Conservation (phyloP, 1,140 invertebrate species). For the Globodera ellingtonae region DNA sequence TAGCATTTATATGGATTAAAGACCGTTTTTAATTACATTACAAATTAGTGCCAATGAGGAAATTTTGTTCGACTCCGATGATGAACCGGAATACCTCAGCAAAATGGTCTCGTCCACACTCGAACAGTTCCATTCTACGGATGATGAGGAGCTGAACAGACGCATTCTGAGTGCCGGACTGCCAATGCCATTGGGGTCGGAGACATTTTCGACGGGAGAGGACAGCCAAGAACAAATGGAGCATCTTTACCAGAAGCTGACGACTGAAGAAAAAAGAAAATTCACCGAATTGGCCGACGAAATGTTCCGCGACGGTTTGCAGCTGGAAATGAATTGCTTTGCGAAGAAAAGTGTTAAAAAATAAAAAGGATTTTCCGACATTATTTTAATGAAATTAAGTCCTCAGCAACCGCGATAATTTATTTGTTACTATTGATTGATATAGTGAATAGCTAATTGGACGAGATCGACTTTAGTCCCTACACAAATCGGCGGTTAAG, state of each 20-base stretch:
- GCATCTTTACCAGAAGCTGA: constrained; percentile 39
- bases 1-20: constrained; percentile 3
- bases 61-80: constrained; percentile 48
- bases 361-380: background rate
- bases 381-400: too few species aligned
- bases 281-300: constrained; percentile 48
- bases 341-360: constrained; percentile 24
- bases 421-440: too few species aligned
- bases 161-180: constrained; percentile 35
- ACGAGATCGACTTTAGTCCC: too few species aligned
- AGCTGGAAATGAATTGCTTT: constrained; percentile 24
- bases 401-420: too few species aligned
- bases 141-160: constrained; percentile 44
- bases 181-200: constrained; percentile 20
- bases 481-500: too few species aligned
- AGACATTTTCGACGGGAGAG: constrained; percentile 18
- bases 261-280: constrained; percentile 38
- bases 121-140: constrained; percentile 36
- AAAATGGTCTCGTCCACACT: constrained; percentile 36
- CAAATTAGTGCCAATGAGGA: constrained; percentile 47
- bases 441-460: too few species aligned
- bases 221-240: constrained; percentile 43
- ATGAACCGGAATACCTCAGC: constrained; percentile 49
- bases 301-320: constrained; percentile 33
- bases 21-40: too few species aligned